A percentile compares a stretch with the other conserved stretches of the same genome.
phyloP scores from a whole-genome alignment of 92 coral and sea anemone genomes.

The Phenganax stokvisi region DNA sequence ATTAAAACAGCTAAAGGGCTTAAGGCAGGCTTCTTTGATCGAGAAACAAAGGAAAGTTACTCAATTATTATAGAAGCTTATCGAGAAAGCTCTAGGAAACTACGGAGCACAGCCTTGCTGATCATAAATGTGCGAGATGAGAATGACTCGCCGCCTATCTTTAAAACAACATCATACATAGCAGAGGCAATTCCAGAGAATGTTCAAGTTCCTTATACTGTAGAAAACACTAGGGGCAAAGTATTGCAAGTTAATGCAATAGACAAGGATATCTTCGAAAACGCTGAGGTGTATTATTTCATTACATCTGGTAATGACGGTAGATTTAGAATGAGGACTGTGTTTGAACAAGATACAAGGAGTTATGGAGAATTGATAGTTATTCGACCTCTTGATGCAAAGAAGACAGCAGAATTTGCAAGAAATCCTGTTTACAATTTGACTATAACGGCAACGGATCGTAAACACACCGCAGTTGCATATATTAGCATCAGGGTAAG shows the following conservation, averaged over 20 bases:
- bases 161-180: constrained; percentile 50
- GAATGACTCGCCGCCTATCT: constrained; percentile 74
- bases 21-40: constrained; percentile 49
- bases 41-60: constrained; percentile 53
- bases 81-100: constrained; percentile 43
- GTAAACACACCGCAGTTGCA: constrained; percentile 60
- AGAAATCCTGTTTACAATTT: constrained; percentile 55
- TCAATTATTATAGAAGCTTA: constrained; percentile 52
- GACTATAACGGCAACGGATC: constrained; percentile 75
- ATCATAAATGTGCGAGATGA: constrained; percentile 65
- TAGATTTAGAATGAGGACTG: constrained; percentile 23
- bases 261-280: constrained; percentile 68
- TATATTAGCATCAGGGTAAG: constrained; percentile 37
- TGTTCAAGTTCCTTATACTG: constrained; percentile 47
- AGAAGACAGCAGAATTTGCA: constrained; percentile 67
- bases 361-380: constrained; percentile 64
- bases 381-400: constrained; percentile 63
- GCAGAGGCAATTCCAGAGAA: constrained; percentile 55
- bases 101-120: constrained; percentile 47
- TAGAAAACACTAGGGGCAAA: background rate
- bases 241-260: constrained; percentile 45
- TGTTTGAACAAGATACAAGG: constrained; percentile 36
- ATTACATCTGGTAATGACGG: constrained; percentile 75
- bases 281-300: constrained; percentile 70
- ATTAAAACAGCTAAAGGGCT: constrained; percentile 45